Evolutionary conservation across 2,888 invertebrate genomes (phyloP).

Genomic region (Ophion slaviceki): DNA sequence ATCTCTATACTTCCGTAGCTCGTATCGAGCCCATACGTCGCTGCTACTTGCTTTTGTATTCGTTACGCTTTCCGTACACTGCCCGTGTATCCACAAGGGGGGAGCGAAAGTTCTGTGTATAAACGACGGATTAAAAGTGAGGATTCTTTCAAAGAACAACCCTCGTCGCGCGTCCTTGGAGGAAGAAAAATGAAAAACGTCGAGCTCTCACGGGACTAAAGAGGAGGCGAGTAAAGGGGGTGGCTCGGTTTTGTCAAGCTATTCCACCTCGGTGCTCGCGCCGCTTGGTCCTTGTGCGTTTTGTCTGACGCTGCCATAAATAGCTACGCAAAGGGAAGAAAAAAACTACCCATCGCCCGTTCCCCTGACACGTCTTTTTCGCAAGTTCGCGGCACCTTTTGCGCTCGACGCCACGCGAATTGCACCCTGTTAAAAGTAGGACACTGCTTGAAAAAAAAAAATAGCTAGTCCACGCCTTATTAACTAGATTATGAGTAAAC

Average conservation of each 20-base stretch:
- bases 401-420: neutral
- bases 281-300: conserved; percentile 1
- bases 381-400: neutral
- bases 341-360: neutral
- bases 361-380: neutral
- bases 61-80: conserved; percentile 64
- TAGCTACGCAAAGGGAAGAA: neutral
- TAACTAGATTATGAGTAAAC: no score
- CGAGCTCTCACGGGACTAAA: conserved; percentile 2
- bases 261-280: neutral
- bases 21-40: conserved; percentile 38
- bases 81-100: conserved; percentile 69
- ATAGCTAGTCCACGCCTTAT: no score
- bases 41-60: neutral
- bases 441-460: no score
- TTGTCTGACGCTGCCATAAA: neutral
- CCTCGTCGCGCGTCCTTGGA: conserved; percentile 57
- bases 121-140: conserved; percentile 77
- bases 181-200: conserved; percentile 28
- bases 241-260: conserved; percentile 28
- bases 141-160: conserved; percentile 74
- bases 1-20: conserved; percentile 61
- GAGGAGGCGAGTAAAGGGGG: neutral
- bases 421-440: neutral
- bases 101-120: conserved; percentile 58